Evolutionary conservation across 2,113 vertebrate genomes (phyloP), one percentile per base, ranked within the genome.

Genomic region (Dissostichus mawsoni): DNA sequence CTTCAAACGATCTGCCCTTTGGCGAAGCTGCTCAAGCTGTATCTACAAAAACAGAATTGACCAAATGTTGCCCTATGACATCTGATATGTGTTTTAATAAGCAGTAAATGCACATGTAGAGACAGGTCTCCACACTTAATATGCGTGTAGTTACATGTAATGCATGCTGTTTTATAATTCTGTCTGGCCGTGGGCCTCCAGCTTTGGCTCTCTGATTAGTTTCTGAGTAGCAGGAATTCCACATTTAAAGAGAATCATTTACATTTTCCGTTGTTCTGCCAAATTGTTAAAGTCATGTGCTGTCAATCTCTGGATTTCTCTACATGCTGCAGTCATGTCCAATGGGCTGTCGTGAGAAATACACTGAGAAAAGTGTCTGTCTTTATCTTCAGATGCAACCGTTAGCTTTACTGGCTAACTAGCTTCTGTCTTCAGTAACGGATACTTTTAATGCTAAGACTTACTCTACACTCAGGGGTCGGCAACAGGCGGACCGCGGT

Each of bases 191-290:
- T 47, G 66, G 78, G 81, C 77, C 56, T 77, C 23, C 76, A 75
- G 68, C 69, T 68, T 52, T 18, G 41, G 66, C 12, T 51, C 51
- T 50, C 74, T 75, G 80, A 87, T 83, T 81, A 82, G 71, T 80
- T 88, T 81, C 68, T 78, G 69, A 87, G 86, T 84, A 82, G 72
- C 71, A 72, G 77, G 90, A 92, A 90, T 83, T 87, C 85, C 77
- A 82, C 57, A 20, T 81, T 65, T 18, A 63, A 67, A 45, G 16
- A 53, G 45, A 48, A 57, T 69, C 33, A 47, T 67, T 70, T 6
- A 16, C 47, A 48, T 64, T 68, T 59, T 7, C 7, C 73, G 25
- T 16, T 45, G 16, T 75, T 70, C 23, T 29, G 56, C 71, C 52
- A 76, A 83, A 82, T 76, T 57, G 50, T 59, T 64, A 3, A 53